Conservation (phyloP, 2,113 vertebrate species). For the Nematolebias whitei region DNA sequence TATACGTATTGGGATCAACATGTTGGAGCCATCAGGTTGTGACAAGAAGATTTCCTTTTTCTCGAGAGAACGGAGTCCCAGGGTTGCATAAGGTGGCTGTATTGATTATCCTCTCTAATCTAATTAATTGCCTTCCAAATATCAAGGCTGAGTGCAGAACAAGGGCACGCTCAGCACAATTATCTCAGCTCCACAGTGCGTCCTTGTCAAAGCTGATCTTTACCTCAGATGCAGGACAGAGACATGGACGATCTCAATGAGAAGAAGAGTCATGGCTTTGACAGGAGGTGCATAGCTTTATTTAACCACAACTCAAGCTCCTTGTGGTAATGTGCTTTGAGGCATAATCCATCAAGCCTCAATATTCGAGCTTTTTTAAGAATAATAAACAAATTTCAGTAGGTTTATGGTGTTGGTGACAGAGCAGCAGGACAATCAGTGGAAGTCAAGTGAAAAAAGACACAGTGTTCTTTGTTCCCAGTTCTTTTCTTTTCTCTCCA, state of each 20-base stretch:
- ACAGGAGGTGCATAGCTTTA: neutral
- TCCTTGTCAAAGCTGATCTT: conserved; percentile 53
- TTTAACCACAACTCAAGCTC: neutral
- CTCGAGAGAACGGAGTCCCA: conserved; percentile 4
- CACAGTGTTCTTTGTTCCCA: conserved; percentile 1
- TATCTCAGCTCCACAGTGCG: conserved; percentile 32
- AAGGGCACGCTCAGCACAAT: conserved; percentile 32
- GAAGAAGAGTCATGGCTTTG: neutral
- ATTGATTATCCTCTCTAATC: conserved; percentile 60
- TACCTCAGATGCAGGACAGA: conserved; percentile 9
- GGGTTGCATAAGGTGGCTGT: conserved; percentile 22
- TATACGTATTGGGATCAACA: neutral
- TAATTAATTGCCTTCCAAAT: conserved; percentile 60
- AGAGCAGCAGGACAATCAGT: neutral
- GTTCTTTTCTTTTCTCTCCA: conserved; percentile 32
- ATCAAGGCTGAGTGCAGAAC: conserved; percentile 45
- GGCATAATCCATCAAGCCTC: neutral
- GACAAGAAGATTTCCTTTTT: conserved; percentile 9
- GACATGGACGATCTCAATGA: conserved; percentile 25
- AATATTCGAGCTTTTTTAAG: neutral
- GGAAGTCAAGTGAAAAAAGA: conserved; percentile 3
- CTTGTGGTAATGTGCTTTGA: neutral
- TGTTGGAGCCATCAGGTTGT: neutral
- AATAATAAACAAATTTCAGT: neutral
- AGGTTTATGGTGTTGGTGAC: neutral